Percentiles rank a stretch among this genome's conserved stretches.
Evolutionary conservation across 2,888 invertebrate species (phyloP).

Genomic region (Rhagium mordax): DNA sequence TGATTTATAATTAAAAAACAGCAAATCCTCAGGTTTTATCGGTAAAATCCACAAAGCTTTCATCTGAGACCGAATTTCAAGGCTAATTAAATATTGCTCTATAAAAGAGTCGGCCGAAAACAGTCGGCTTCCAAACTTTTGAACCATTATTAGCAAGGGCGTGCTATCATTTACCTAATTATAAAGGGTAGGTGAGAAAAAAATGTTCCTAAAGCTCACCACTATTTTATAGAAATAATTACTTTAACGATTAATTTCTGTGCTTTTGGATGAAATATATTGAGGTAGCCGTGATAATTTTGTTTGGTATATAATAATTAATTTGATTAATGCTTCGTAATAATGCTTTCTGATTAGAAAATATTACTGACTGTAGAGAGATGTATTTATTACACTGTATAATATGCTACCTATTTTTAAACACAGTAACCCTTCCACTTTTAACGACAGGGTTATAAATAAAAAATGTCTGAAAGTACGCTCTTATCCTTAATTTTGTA

Average conservation of each 20-base stretch:
- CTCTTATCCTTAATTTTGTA: background rate
- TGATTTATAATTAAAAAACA: constrained; percentile 14
- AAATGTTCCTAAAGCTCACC: constrained; percentile 17
- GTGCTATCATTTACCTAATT: constrained; percentile 62
- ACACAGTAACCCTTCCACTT: background rate
- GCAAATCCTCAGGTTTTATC: constrained; percentile 19
- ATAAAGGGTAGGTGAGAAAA: constrained; percentile 63
- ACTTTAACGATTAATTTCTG: constrained; percentile 32
- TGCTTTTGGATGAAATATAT: constrained; percentile 17
- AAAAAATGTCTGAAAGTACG: background rate
- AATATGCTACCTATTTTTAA: background rate
- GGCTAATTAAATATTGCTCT: constrained; percentile 50
- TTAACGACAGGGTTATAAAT: background rate
- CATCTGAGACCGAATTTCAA: constrained; percentile 51
- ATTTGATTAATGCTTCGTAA: constrained; percentile 36
- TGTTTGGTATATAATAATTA: constrained; percentile 39
- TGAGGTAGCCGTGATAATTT: constrained; percentile 37
- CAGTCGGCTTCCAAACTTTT: constrained; percentile 46
- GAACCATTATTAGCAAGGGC: constrained; percentile 61
- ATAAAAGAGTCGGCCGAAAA: constrained; percentile 17
- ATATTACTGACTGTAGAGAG: background rate
- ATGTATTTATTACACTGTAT: background rate
- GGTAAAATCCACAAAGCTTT: constrained; percentile 47
- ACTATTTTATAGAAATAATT: constrained; percentile 35
- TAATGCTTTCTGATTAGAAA: constrained; percentile 14